These are phyloP conservation scores for Hippopotamus amphibius DNA, from an alignment of 2,113 vertebrate species.

Conservation along the genomic window DNA sequence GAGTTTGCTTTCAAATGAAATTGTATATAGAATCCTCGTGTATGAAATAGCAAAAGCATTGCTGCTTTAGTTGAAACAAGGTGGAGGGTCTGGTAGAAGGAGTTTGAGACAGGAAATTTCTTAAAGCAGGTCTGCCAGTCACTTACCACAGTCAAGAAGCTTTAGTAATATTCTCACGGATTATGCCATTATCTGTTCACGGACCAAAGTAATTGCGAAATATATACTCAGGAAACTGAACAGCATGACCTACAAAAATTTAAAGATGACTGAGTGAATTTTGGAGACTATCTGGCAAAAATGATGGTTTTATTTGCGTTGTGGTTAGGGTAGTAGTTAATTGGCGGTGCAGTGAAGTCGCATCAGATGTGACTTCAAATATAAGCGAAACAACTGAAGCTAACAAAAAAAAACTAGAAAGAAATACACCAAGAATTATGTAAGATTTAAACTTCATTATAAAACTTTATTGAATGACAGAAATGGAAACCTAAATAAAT, in stretches of 20 bases:
- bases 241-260: not conserved
- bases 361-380: not conserved
- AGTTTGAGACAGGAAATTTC: not conserved
- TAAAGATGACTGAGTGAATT: not conserved
- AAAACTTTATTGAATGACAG: constrained; percentile 1
- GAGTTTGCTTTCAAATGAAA: constrained; percentile 56
- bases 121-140: not conserved
- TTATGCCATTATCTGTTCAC: not conserved
- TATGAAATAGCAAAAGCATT: not conserved
- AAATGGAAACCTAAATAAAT: constrained; percentile 49
- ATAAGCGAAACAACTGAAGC: not conserved
- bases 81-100: not conserved
- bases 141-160: not conserved
- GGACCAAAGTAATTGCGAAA: not conserved
- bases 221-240: not conserved
- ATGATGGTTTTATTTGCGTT: not conserved
- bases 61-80: not conserved
- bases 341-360: not conserved
- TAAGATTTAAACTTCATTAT: not conserved
- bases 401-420: not conserved
- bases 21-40: not conserved
- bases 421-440: not conserved
- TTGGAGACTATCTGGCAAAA: not conserved
- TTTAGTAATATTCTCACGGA: not conserved
- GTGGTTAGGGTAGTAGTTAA: not conserved